Evolutionary conservation across 53 echinoderm and acorn worm genomes (phyloP).

Genomic region (Crossaster papposus): DNA sequence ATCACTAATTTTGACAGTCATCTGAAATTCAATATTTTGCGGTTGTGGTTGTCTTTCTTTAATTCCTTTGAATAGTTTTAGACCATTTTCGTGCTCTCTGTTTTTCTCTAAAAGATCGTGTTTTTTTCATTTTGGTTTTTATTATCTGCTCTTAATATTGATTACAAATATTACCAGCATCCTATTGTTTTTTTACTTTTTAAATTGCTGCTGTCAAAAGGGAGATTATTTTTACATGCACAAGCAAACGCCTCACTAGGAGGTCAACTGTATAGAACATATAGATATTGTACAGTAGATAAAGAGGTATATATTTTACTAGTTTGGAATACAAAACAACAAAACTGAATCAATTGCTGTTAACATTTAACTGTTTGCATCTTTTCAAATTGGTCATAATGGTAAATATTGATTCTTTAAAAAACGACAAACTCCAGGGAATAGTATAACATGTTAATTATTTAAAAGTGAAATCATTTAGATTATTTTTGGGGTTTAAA

Average conservation of each 20-base stretch:
- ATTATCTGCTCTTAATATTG: background rate
- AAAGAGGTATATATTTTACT: conserved; percentile 17
- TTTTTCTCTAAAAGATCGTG: background rate
- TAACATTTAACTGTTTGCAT: background rate
- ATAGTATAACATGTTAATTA: background rate
- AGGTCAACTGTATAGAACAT: background rate
- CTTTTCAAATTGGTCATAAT: background rate
- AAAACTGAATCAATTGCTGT: background rate
- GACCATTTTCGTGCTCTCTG: background rate
- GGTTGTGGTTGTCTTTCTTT: conserved; percentile 27
- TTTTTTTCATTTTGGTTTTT: background rate
- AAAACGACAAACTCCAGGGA: background rate
- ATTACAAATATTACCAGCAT: background rate
- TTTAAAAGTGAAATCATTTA: background rate
- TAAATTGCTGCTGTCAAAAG: background rate
- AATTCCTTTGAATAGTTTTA: background rate
- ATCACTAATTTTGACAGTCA: background rate
- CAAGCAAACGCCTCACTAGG: background rate
- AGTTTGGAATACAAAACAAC: background rate
- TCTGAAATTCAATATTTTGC: conserved; percentile 1
- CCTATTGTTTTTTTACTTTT: background rate
- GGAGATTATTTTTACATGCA: background rate
- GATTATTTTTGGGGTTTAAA: background rate
- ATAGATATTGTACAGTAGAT: background rate
- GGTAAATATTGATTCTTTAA: background rate